Percentiles rank a stretch among this genome's conserved stretches.
phyloP scores from a whole-genome alignment of 2,797 vertebrate species.

The Clarias platycephalus region DNA sequence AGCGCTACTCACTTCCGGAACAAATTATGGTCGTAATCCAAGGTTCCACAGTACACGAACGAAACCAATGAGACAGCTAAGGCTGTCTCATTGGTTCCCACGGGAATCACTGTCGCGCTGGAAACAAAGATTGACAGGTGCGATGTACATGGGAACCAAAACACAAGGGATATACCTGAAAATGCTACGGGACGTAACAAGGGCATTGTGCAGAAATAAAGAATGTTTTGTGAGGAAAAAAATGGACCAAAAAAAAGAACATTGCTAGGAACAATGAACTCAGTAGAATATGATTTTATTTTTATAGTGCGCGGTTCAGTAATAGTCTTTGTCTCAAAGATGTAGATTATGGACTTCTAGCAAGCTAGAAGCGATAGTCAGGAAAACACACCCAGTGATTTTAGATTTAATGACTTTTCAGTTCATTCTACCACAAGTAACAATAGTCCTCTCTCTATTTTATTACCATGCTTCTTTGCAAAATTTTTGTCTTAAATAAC shows the following conservation, averaged over 20 bases:
- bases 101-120: too few relatives aligned
- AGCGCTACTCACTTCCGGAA: too few relatives aligned
- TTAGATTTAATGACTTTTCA: background rate
- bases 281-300: background rate
- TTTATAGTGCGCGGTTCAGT: too few relatives aligned
- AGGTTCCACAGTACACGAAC: too few relatives aligned
- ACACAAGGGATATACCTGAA: too few relatives aligned
- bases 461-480: background rate
- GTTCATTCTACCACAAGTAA: background rate
- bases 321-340: background rate
- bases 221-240: background rate
- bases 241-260: slow-evolving; percentile 8
- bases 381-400: background rate
- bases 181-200: background rate
- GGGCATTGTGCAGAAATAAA: slow-evolving; percentile 19
- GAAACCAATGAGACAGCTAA: too few relatives aligned
- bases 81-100: too few relatives aligned
- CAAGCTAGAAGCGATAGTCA: background rate
- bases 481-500: background rate
- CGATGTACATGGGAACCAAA: too few relatives aligned
- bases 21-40: too few relatives aligned
- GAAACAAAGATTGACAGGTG: too few relatives aligned
- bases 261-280: background rate
- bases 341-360: background rate
- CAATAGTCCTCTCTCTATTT: background rate